These are phyloP conservation scores for Andricus grossulariae DNA, from an alignment of 1,140 invertebrate genomes.

Conservation along the genomic window DNA sequence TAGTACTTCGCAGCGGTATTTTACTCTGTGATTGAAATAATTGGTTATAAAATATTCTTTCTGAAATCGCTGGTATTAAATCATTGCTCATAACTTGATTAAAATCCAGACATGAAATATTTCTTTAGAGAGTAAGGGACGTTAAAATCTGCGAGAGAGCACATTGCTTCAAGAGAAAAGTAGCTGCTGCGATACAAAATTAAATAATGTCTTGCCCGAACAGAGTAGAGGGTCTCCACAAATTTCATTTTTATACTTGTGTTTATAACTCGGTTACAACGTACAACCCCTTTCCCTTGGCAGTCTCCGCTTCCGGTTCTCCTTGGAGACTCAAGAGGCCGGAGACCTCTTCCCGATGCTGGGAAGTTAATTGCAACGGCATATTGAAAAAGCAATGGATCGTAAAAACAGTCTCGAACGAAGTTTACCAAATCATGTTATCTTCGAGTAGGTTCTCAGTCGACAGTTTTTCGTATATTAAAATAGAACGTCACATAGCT, in stretches of 20 bases:
- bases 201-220: constrained; percentile 55
- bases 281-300: constrained; percentile 41
- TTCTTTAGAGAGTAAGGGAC: constrained; percentile 7
- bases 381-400: constrained; percentile 31
- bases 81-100: constrained; percentile 7
- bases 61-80: background rate
- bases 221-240: constrained; percentile 46
- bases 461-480: constrained; percentile 7
- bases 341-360: constrained; percentile 13
- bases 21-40: no score
- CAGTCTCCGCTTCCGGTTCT: constrained; percentile 40
- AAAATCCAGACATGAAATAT: constrained; percentile 34
- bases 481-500: background rate
- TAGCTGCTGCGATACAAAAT: constrained; percentile 45
- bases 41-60: background rate
- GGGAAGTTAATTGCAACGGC: constrained; percentile 22
- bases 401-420: constrained; percentile 30
- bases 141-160: constrained; percentile 32
- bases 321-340: constrained; percentile 41
- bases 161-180: constrained; percentile 25
- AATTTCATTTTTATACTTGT: constrained; percentile 63
- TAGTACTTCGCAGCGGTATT: no score
- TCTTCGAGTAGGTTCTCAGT: constrained; percentile 22
- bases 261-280: constrained; percentile 59
- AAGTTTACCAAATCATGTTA: constrained; percentile 28